Conservation (phyloP, 2,113 vertebrate genomes). For the Coregonus clupeaformis region DNA sequence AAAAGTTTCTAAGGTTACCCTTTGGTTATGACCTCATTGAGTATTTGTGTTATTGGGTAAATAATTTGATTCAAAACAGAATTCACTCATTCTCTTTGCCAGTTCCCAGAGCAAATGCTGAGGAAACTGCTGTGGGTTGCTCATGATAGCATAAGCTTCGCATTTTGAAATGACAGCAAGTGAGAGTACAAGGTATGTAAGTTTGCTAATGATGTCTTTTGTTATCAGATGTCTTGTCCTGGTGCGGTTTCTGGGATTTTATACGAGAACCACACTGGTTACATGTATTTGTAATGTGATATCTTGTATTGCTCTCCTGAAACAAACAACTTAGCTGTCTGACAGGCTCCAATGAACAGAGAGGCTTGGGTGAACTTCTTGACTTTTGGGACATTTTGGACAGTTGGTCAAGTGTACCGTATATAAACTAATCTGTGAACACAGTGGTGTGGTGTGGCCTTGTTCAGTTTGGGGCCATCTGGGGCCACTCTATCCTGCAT, state of each 20-base stretch:
- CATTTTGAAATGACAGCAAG: background rate
- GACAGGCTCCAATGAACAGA: conserved; percentile 34
- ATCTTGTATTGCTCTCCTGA: conserved; percentile 54
- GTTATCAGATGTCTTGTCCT: conserved; percentile 7
- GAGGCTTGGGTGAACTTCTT: conserved; percentile 20
- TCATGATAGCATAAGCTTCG: background rate
- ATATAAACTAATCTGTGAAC: conserved; percentile 66
- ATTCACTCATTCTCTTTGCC: conserved; percentile 14
- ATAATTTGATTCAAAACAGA: conserved; percentile 50
- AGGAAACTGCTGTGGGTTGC: background rate
- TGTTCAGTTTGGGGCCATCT: conserved; percentile 43
- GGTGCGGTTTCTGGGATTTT: background rate
- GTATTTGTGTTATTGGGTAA: conserved; percentile 46
- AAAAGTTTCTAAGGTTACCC: conserved; percentile 39
- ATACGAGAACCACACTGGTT: conserved; percentile 36
- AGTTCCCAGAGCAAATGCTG: background rate
- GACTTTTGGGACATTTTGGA: conserved; percentile 36
- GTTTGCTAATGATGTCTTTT: background rate
- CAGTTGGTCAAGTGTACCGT: conserved; percentile 51
- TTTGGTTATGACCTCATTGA: conserved; percentile 31
- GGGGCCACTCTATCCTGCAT: conserved; percentile 24
- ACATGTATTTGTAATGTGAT: conserved; percentile 58
- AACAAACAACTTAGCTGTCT: conserved; percentile 56
- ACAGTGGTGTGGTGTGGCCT: conserved; percentile 33
- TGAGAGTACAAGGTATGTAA: background rate